Evolutionary conservation across 2,797 vertebrate genomes (phyloP).

Genomic region (Myiotriccus ornatus): DNA sequence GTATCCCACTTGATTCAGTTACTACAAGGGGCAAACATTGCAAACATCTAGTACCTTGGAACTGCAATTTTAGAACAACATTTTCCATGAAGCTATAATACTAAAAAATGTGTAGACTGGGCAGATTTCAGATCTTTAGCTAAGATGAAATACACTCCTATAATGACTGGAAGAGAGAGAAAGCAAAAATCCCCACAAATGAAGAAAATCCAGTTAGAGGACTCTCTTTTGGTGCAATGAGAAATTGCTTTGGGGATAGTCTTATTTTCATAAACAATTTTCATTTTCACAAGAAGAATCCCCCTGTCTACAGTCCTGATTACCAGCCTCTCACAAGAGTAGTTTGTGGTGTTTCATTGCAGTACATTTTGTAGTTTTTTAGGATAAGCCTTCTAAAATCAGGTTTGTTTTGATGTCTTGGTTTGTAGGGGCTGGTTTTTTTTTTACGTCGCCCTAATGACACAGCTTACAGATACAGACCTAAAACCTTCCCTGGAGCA

Average conservation of each 20-base stretch:
- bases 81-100: neutral
- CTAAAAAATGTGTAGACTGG: neutral
- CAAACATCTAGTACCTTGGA: neutral
- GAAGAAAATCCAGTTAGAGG: conserved; percentile 26
- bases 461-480: conserved; percentile 27
- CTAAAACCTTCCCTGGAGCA: conserved; percentile 46
- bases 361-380: conserved; percentile 21
- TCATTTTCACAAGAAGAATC: neutral
- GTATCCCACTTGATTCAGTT: neutral
- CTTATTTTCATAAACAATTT: conserved; percentile 50
- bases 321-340: conserved; percentile 21
- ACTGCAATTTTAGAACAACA: neutral
- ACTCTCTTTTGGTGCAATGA: neutral
- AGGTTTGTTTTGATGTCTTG: neutral
- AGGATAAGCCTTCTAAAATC: conserved; percentile 43
- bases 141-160: neutral
- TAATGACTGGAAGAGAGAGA: neutral
- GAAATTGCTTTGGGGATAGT: neutral
- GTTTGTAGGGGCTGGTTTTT: neutral
- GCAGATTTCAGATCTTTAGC: neutral
- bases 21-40: neutral
- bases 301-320: neutral
- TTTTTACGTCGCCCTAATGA: conserved; percentile 50
- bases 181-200: neutral
- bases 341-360: conserved; percentile 31